phyloP scores from a whole-genome alignment of 1,140 invertebrate species.

The Cotesia vestalis region DNA sequence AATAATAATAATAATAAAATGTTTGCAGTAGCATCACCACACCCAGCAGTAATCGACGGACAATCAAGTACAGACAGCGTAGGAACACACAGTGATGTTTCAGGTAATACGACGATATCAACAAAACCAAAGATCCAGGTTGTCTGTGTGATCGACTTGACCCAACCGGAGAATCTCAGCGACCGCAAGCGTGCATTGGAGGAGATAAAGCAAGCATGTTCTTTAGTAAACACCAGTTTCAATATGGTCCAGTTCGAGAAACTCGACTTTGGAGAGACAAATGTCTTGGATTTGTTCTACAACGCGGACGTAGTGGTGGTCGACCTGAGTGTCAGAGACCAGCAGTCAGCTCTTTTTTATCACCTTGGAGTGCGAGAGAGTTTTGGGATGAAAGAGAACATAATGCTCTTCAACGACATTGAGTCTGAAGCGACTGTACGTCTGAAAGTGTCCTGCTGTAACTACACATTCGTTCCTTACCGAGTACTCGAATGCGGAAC shows the following conservation, averaged over 20 bases:
- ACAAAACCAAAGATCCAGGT: slow-evolving; percentile 84
- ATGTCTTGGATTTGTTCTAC: slow-evolving; percentile 87
- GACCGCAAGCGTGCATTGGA: slow-evolving; percentile 84
- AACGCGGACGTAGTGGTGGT: slow-evolving; percentile 98
- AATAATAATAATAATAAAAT: not conserved
- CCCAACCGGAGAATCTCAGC: slow-evolving; percentile 74
- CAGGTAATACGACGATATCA: slow-evolving; percentile 71
- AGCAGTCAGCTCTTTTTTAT: slow-evolving; percentile 93
- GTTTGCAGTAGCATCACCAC: slow-evolving; percentile 40
- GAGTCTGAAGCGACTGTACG: slow-evolving; percentile 86
- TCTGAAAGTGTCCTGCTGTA: slow-evolving; percentile 87
- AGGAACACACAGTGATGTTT: slow-evolving; percentile 76
- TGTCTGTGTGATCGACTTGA: slow-evolving; percentile 87
- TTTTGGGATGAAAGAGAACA: slow-evolving; percentile 98
- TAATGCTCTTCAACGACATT: slow-evolving; percentile 91
- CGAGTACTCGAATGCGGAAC: slow-evolving; percentile 75
- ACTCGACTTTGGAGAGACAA: slow-evolving; percentile 86
- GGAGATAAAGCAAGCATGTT: slow-evolving; percentile 83
- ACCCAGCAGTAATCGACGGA: slow-evolving; percentile 49
- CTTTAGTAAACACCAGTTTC: slow-evolving; percentile 80
- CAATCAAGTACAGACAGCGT: slow-evolving; percentile 73
- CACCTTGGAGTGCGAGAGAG: slow-evolving; percentile 97
- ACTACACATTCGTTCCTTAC: slow-evolving; percentile 90
- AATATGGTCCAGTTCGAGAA: slow-evolving; percentile 87
- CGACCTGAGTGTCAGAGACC: slow-evolving; percentile 89